A percentile compares a stretch with the other conserved stretches of the same genome.
phyloP scores from a whole-genome alignment of 2,888 invertebrate species.

The Patella ulyssiponensis region DNA sequence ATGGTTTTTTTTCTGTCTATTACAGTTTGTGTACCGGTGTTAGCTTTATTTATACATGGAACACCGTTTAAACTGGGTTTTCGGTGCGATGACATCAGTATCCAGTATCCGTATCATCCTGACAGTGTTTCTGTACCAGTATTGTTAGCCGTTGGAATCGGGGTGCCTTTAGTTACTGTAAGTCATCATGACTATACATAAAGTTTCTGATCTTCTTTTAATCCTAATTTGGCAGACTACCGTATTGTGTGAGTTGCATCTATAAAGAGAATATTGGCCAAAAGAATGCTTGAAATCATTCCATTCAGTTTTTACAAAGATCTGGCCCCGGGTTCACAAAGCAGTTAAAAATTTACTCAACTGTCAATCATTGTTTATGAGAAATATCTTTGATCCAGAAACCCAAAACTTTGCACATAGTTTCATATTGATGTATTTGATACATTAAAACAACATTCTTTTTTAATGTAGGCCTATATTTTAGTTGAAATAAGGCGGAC shows the following conservation, averaged over 20 bases:
- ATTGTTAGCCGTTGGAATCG: slow-evolving; percentile 41
- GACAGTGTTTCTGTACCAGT: slow-evolving; percentile 65
- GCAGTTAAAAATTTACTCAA: no score
- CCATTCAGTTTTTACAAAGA: not conserved
- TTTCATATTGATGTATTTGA: no score
- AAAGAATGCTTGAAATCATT: not conserved
- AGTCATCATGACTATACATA: slow-evolving; percentile 17
- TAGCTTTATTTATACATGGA: slow-evolving; percentile 40
- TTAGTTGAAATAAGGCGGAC: no score
- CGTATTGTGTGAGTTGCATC: no score
- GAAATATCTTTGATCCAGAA: no score
- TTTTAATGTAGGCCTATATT: no score
- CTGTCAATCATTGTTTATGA: no score
- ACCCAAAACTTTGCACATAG: no score
- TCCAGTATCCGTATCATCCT: slow-evolving; percentile 85
- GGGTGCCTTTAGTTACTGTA: slow-evolving; percentile 39
- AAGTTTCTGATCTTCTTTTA: no score
- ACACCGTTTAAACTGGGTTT: slow-evolving; percentile 80
- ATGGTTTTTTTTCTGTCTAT: no score
- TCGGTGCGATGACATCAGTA: slow-evolving; percentile 93
- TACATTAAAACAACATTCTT: no score
- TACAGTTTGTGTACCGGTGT: slow-evolving; percentile 47
- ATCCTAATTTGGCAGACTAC: not conserved
- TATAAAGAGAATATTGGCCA: not conserved
- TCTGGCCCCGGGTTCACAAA: no score